Evolutionary conservation across 2,797 vertebrate species (phyloP), one percentile per base, ranked within the genome.

Genomic region (Malacoraja senta): DNA sequence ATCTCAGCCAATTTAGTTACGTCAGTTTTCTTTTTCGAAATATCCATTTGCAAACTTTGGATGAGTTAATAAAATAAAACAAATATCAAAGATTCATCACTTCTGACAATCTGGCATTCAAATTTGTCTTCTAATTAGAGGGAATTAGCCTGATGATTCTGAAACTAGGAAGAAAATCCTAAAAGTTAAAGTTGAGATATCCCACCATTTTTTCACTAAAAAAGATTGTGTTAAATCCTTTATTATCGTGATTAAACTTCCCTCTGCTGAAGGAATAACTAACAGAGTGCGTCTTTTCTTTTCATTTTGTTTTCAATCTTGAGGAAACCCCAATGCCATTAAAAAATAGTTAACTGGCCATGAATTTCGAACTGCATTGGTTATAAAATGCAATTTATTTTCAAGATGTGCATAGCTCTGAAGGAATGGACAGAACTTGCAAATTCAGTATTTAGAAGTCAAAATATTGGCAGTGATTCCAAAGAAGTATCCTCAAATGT

Each of bases 371-470:
- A 74, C 65, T 65, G 44, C 38, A 6, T 72, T 71, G 32, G 65
- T 13, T 9, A 17, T 58, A 29, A 26, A 71, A 76, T 53, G 72
- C 21, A 29, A 13, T 92, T 76, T 76, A 53, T 29, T 92, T 92
- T 38, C 2, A n/a, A 4, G 90, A 35, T 19, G 38, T 68, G 35
- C 88, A 10, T 72, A 35, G 38, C 35, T 74, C 21, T 74, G 35
- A 91, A 35, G 58, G 35, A 53, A 8, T 44, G 68, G 38, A 26
- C 35, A 53, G 35, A 74, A 72, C 35, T 91, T 24, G 44, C 21
- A 72, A 71, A 91, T 91, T 91, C 68, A 91, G 71, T 74, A 74
- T 91, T 91, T 44, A 8, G 72, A 91, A 44, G 10, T 74, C 65
- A 1, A 90, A 53, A 44, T 74, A 29, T 74, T 74, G 71, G 68